Conservation (phyloP, 2,797 vertebrate genomes). For the Choloepus didactylus region DNA sequence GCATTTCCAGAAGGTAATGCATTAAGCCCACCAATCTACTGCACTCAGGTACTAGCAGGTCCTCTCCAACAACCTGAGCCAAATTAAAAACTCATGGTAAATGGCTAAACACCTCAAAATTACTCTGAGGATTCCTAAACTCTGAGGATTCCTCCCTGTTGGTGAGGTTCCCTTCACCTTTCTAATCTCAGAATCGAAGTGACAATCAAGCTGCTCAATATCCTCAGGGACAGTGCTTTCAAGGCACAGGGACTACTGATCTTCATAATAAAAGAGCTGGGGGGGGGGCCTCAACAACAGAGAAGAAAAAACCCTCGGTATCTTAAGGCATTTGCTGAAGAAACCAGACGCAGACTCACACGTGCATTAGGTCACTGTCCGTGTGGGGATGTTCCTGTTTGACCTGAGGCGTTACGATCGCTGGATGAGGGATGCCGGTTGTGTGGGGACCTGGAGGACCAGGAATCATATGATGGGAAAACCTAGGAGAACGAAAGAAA, state of each 20-base stretch:
- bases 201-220: not conserved
- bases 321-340: not conserved
- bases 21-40: too few species aligned
- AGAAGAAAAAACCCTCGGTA: not conserved
- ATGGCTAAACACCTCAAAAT: not conserved
- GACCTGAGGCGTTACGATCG: slow-evolving; percentile 99
- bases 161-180: not conserved
- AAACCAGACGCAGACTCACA: slow-evolving; percentile 91
- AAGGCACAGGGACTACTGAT: not conserved
- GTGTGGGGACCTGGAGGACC: slow-evolving; percentile 97
- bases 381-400: slow-evolving; percentile 97
- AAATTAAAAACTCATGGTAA: not conserved
- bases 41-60: not conserved
- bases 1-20: not conserved
- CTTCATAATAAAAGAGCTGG: not conserved
- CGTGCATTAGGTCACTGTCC: slow-evolving; percentile 98
- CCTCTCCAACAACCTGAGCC: not conserved
- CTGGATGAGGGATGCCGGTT: slow-evolving; percentile 99
- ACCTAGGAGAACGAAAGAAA: slow-evolving; percentile 90
- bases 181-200: not conserved
- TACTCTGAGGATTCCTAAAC: too few species aligned
- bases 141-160: not conserved
- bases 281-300: not conserved
- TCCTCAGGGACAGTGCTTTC: not conserved
- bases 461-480: slow-evolving; percentile 99